A percentile compares a stretch with the other conserved stretches of the same genome.
These are phyloP conservation scores for Muntiacus muntjak DNA, from an alignment of 2,113 vertebrate species.

Conservation along the genomic window DNA sequence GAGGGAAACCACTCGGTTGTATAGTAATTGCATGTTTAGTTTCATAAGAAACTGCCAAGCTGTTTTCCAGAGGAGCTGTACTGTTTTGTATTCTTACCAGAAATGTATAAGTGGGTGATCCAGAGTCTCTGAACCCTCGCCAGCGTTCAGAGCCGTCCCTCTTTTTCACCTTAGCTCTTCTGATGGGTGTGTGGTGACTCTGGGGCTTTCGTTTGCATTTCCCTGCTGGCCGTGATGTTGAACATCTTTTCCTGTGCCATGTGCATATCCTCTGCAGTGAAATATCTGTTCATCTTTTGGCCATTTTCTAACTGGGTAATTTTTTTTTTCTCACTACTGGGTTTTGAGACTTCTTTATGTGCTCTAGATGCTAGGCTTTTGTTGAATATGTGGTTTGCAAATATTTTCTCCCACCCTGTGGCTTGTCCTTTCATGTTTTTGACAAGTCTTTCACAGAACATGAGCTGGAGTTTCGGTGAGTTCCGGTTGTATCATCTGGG, in stretches of 20 bases:
- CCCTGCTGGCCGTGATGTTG: not conserved
- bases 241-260: not conserved
- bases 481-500: not conserved
- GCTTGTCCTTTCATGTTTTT: not conserved
- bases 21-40: constrained; percentile 15
- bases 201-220: not conserved
- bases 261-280: not conserved
- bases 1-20: not conserved
- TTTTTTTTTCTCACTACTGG: not conserved
- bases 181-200: not conserved
- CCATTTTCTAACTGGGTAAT: constrained; percentile 32
- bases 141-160: not conserved
- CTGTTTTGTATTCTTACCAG: not conserved
- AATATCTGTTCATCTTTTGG: constrained; percentile 18
- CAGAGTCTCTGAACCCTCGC: not conserved
- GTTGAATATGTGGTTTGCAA: not conserved
- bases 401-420: not conserved
- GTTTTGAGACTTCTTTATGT: not conserved
- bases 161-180: not conserved
- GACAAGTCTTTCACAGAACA: not conserved
- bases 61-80: not conserved
- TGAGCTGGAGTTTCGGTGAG: not conserved
- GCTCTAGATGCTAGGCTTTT: not conserved
- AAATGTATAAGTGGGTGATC: not conserved
- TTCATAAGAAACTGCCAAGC: constrained; percentile 5